Base-by-base conservation (phyloP, 2,113 vertebrate species). In the Elanoides forficatus region DNA sequence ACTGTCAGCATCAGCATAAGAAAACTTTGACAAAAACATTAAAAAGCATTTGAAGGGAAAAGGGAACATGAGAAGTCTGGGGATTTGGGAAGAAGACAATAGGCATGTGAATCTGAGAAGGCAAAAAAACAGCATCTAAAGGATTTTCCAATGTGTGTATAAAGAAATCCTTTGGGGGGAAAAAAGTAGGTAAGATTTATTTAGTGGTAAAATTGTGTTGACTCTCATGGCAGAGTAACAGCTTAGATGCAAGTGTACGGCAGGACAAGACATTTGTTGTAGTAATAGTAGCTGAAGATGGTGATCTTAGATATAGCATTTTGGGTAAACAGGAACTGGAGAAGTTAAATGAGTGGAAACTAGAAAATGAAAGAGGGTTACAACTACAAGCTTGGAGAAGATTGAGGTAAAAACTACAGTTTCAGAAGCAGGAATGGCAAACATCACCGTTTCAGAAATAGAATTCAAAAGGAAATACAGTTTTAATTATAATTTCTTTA, bases 101-200 rank as follows among this genome's bases (percentile, higher is more conserved):
- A 15, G 40, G 8, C 26, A 23, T 50, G 18, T 56, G 81, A 89
- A 70, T 40, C 40, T 30, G 9, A 78, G 27, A 84, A 40, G 15
- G 50, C 8, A 81, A 81, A 75, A 83, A 52, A 30, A 1, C 7
- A 17, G 26, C 19, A 86, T 9, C 14, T 86, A 58, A 71, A 75
- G 26, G 18, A 75, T 48, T 94, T 86, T 91, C 66, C 18, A 74
- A 8, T 27, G 9, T 25, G 7, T 15, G 4, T 42, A 16, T 53
- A 85, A 88, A 55, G 8, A 93, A 71, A 47, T 53, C 3, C 10
- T 38, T 9, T 13, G 7, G 3, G 4, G 4, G 0, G 0, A 14
- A 30, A 47, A 56, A 52, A 9, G 4, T 19, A 73, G 25, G 14
- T 60, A 79, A 67, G 11, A 45, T 36, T 38, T 68, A 53, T 42